Evolutionary conservation across 2,888 invertebrate species (phyloP), one percentile per base, ranked within the genome.

Genomic region (Apocheima hispidaria): DNA sequence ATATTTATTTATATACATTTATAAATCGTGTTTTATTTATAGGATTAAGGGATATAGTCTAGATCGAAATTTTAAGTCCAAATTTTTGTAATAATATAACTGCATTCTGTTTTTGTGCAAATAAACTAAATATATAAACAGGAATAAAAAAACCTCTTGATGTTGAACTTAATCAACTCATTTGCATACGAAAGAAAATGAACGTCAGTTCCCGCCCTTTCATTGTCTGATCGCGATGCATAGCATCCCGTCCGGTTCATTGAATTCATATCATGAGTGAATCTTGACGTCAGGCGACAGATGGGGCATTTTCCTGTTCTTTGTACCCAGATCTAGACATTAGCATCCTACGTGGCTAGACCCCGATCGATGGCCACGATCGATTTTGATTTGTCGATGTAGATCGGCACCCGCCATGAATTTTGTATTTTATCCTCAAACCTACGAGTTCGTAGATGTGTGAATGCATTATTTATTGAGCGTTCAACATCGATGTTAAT

Each of bases 261-360:
- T 80, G 72, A 78, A 81, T 79, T 71, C 77, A 71, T 75, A 82
- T 79, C 76, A 56, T 59, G 53, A 12, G 44, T 54, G 49, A 66
- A 75, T 78, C 73, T 77, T 77, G 80, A 79, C 82, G 82, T 82
- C 81, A 80, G 69, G 36, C 69, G 65, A 60, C 55, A 64, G 63
- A 70, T 62, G 40, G 68, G 59, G 63, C 77, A 80, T 88, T 88
- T 87, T 88, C 88, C 88, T 88, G 87, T 81, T 84, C 85, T 82
- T 87, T 86, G 84, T 74, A 53, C 35, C 73, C 75, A 65, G 68
- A 68, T 72, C 66, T 69, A 73, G 70, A 61, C 71, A 84, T 85
- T 83, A 81, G 70, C 81, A 83, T 82, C 70, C 71, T 65, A 70
- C 70, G 70, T 51, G 58, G 38, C 50, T 50, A 54, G 49, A 23